phyloP scores from a whole-genome alignment of 2,888 invertebrate genomes.

The Metacarcinus magister region DNA sequence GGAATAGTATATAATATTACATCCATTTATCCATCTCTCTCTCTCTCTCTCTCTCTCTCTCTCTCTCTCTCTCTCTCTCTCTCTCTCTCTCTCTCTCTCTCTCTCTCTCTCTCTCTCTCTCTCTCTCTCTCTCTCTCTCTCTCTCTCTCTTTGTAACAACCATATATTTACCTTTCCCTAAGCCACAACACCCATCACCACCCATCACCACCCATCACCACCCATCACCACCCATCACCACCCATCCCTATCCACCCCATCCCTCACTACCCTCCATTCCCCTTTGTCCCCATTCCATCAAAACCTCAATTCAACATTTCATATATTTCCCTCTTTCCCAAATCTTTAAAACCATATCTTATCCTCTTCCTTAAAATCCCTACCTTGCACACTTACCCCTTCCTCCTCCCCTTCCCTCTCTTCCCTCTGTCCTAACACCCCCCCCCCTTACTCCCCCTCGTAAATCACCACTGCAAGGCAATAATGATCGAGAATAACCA shows the following conservation, averaged over 20 bases:
- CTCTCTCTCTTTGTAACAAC: no score
- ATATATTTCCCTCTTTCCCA: not conserved
- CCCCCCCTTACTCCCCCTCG: not conserved
- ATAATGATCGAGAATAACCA: slow-evolving; percentile 58
- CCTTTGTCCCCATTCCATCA: not conserved
- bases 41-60: not conserved
- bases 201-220: no score
- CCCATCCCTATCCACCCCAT: not conserved
- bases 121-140: slow-evolving; percentile 43
- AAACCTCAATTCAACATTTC: no score
- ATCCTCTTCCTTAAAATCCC: no score
- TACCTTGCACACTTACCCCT: no score
- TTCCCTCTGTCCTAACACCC: not conserved
- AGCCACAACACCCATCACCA: no score
- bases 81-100: slow-evolving; percentile 39
- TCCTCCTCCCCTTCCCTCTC: not conserved
- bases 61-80: slow-evolving; percentile 3
- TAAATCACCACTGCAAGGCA: slow-evolving; percentile 40
- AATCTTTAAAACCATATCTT: not conserved
- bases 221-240: not conserved
- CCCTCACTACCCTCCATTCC: not conserved
- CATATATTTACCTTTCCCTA: not conserved
- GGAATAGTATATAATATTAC: not conserved
- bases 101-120: slow-evolving; percentile 18
- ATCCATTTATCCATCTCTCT: not conserved